Conservation (phyloP, 2,113 vertebrate species). For the Strix uralensis region DNA sequence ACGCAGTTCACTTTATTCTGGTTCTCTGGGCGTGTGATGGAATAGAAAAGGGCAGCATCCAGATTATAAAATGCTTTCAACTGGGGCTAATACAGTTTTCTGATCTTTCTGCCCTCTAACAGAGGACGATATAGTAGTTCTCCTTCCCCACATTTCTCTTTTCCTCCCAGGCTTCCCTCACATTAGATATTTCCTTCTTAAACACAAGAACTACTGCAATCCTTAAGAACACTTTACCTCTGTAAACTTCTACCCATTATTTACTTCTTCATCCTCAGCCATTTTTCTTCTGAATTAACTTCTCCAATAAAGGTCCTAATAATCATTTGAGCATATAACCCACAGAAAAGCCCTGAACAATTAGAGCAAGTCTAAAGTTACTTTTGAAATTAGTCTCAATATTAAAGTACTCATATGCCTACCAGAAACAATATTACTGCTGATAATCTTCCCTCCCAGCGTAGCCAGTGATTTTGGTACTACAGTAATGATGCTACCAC, state of each 20-base stretch:
- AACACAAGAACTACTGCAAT: background rate
- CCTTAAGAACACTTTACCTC: background rate
- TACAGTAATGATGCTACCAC: slow-evolving; percentile 97
- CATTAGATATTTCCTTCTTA: background rate
- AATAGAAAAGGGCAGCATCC: background rate
- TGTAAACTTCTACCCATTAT: background rate
- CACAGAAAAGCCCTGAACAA: background rate
- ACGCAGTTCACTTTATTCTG: background rate
- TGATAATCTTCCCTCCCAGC: slow-evolving; percentile 95
- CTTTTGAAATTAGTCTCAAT: background rate
- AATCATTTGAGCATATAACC: background rate
- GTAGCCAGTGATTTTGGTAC: slow-evolving; percentile 96
- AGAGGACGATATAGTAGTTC: background rate
- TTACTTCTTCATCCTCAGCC: background rate
- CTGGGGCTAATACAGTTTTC: background rate
- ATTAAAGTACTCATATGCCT: slow-evolving; percentile 24
- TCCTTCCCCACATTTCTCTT: background rate
- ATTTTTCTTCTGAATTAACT: background rate
- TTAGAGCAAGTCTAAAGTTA: background rate
- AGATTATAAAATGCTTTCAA: background rate
- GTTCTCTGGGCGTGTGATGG: background rate
- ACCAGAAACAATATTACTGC: slow-evolving; percentile 97
- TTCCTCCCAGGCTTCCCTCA: background rate
- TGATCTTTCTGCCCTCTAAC: background rate
- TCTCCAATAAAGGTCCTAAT: background rate